phyloP scores from a whole-genome alignment of 2,888 invertebrate species.

The Drosophila demipolita region DNA sequence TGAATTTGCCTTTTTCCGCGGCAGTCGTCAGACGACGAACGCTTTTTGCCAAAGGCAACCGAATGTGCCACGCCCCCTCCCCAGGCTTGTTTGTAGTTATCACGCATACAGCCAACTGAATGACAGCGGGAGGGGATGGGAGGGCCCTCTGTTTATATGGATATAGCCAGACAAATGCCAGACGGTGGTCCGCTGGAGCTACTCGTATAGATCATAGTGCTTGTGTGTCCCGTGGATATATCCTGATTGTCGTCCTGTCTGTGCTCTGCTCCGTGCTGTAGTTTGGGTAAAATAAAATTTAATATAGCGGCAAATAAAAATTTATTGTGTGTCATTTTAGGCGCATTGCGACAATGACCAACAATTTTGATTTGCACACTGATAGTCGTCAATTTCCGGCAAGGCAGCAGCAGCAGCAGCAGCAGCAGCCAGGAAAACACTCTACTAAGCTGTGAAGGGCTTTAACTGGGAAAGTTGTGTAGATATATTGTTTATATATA shows the following conservation, averaged over 20 bases:
- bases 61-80: conserved; percentile 11
- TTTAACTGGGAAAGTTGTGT: background rate
- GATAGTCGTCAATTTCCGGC: conserved; percentile 72
- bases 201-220: conserved; percentile 29
- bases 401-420: background rate
- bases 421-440: background rate
- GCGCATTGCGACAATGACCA: conserved; percentile 66
- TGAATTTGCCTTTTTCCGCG: conserved; percentile 80
- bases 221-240: conserved; percentile 10
- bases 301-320: conserved; percentile 78
- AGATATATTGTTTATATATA: background rate
- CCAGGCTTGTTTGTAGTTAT: conserved; percentile 36
- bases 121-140: background rate
- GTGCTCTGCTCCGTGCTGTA: conserved; percentile 2
- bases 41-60: conserved; percentile 52
- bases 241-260: conserved; percentile 4
- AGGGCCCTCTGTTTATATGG: conserved; percentile 28
- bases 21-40: conserved; percentile 45
- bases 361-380: conserved; percentile 66
- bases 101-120: conserved; percentile 24
- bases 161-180: conserved; percentile 48
- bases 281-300: conserved; percentile 65
- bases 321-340: conserved; percentile 77
- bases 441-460: conserved; percentile 21
- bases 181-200: conserved; percentile 39